Percentiles rank a stretch among this genome's conserved stretches.
Conservation (phyloP, 2,797 vertebrate genomes). For the Naso thynnoides region DNA sequence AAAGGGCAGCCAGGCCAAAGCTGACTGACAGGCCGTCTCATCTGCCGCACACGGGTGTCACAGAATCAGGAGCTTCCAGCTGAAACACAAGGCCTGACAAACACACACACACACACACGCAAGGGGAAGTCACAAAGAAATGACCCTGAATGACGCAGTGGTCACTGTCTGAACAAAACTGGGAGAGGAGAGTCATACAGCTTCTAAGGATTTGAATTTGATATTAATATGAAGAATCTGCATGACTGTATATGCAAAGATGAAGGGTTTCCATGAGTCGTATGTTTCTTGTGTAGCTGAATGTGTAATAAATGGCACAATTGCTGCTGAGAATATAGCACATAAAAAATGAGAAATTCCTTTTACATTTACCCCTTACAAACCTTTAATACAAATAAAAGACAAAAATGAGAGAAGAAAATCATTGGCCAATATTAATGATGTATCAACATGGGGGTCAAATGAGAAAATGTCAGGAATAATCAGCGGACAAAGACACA, state of each 20-base stretch:
- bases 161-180: slow-evolving; percentile 68
- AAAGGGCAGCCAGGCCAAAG: slow-evolving; percentile 89
- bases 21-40: slow-evolving; percentile 96
- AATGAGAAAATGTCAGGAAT: too few species aligned
- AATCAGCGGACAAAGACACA: too few species aligned
- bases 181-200: slow-evolving; percentile 58
- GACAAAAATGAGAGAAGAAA: too few species aligned
- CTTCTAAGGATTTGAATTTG: slow-evolving; percentile 44
- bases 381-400: too few species aligned
- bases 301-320: not conserved
- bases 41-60: slow-evolving; percentile 91
- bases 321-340: too few species aligned
- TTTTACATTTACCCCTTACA: too few species aligned
- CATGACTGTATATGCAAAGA: slow-evolving; percentile 1
- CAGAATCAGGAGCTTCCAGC: slow-evolving; percentile 83
- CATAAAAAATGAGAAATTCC: too few species aligned
- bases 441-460: too few species aligned
- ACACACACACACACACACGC: slow-evolving; percentile 41
- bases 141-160: slow-evolving; percentile 77
- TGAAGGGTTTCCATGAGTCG: not conserved
- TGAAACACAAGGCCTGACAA: slow-evolving; percentile 68
- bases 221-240: slow-evolving; percentile 13
- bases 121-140: slow-evolving; percentile 54
- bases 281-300: not conserved
- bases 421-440: too few species aligned